Conservation (phyloP, 1,140 invertebrate species). For the Potamilus streckersoni region DNA sequence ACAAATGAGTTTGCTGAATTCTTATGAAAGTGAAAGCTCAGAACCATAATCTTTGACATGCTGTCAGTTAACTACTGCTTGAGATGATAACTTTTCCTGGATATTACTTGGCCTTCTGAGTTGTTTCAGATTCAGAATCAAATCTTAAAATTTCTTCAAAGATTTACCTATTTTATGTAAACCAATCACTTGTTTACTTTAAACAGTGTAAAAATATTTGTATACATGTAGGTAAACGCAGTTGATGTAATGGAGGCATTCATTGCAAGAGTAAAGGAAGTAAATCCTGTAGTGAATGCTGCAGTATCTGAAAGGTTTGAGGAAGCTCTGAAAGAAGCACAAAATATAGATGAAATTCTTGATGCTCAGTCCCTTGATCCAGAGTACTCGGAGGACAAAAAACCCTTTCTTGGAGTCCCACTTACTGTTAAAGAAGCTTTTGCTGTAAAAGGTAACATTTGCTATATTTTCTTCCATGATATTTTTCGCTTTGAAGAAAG, state of each 20-base stretch:
- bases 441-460: conserved; percentile 52
- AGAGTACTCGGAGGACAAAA: conserved; percentile 46
- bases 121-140: too few relatives aligned
- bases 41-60: neutral
- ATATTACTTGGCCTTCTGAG: too few relatives aligned
- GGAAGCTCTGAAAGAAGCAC: conserved; percentile 57
- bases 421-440: conserved; percentile 66
- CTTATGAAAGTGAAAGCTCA: neutral
- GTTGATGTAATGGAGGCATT: conserved; percentile 58
- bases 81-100: too few relatives aligned
- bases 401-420: conserved; percentile 65
- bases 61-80: too few relatives aligned
- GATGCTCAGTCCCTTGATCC: conserved; percentile 30
- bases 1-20: neutral
- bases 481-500: too few relatives aligned
- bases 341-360: conserved; percentile 54
- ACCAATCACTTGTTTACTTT: neutral
- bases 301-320: conserved; percentile 56
- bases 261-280: conserved; percentile 53
- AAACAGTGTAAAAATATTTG: neutral
- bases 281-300: conserved; percentile 60
- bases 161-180: neutral
- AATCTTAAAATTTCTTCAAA: too few relatives aligned
- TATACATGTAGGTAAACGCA: conserved; percentile 48
- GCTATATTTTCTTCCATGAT: neutral